phyloP scores from a whole-genome alignment of 2,113 vertebrate species.

The Scolopax mira region DNA sequence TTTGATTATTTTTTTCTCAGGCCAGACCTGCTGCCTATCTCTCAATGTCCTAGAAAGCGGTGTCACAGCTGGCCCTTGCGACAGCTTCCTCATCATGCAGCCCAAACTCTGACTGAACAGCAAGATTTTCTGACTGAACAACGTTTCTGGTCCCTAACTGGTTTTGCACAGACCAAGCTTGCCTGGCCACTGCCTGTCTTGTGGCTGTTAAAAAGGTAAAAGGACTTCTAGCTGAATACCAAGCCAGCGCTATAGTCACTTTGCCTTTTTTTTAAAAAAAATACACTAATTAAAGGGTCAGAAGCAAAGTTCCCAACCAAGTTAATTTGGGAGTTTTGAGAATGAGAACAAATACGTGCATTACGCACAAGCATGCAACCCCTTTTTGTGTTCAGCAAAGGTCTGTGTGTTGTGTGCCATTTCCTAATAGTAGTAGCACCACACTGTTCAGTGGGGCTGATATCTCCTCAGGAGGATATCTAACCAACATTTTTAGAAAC shows the following conservation, averaged over 20 bases:
- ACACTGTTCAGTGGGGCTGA: not conserved
- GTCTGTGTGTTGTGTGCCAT: not conserved
- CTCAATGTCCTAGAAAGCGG: not conserved
- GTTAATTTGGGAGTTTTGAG: not conserved
- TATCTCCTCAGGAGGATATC: not conserved
- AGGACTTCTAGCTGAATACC: not conserved
- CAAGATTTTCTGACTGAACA: not conserved
- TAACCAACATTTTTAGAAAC: constrained; percentile 36
- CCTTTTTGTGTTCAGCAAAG: not conserved
- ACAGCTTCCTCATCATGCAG: not conserved
- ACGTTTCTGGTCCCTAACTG: not conserved
- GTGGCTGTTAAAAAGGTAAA: not conserved
- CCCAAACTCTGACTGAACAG: not conserved
- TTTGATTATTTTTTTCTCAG: not conserved
- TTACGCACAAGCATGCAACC: not conserved
- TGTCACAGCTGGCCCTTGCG: rapidly evolving
- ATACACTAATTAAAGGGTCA: not conserved
- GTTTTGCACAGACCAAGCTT: not conserved
- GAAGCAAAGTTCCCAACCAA: not conserved
- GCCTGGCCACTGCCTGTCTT: not conserved
- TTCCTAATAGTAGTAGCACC: not conserved
- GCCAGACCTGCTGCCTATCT: not conserved
- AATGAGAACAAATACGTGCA: not conserved
- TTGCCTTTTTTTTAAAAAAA: not conserved
- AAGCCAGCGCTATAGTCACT: rapidly evolving